These are phyloP conservation scores for Neopelma chrysocephalum DNA, from an alignment of 2,797 vertebrate species.

Conservation along the genomic window DNA sequence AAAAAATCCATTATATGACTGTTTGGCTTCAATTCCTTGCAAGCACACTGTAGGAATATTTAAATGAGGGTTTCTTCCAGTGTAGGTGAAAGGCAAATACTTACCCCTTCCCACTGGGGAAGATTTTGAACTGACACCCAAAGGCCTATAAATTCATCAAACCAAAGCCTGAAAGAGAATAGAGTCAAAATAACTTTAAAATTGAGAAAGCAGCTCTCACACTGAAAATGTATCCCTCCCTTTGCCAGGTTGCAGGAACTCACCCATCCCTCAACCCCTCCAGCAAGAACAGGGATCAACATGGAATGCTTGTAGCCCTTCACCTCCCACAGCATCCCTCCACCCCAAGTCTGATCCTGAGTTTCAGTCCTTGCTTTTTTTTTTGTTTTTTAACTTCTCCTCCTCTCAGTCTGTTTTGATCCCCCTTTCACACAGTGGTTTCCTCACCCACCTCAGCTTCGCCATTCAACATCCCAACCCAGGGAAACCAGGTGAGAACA, in stretches of 20 bases:
- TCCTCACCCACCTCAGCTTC: background rate
- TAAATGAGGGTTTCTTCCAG: background rate
- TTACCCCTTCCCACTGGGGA: conserved; percentile 96
- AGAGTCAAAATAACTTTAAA: background rate
- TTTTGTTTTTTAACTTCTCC: background rate
- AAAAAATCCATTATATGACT: background rate
- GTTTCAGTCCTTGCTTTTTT: background rate
- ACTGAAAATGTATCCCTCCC: background rate
- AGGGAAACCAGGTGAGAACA: background rate
- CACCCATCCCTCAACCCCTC: background rate
- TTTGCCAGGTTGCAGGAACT: background rate
- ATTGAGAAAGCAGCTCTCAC: background rate
- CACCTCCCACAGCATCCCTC: background rate
- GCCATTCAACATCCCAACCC: background rate
- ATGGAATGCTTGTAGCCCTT: fast-evolving
- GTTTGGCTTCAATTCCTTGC: background rate
- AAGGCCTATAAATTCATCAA: conserved; percentile 91
- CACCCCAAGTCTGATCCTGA: background rate
- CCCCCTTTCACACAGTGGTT: background rate
- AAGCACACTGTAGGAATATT: background rate
- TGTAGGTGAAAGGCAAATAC: conserved; percentile 49
- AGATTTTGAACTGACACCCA: conserved; percentile 97
- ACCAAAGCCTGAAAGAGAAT: conserved; percentile 88
- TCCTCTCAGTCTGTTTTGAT: background rate
- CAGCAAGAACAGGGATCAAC: background rate